Percentiles rank a stretch among this genome's conserved stretches.
phyloP scores from a whole-genome alignment of 37 sponge, comb jelly and placozoan species.

The Halichondria panicea region DNA sequence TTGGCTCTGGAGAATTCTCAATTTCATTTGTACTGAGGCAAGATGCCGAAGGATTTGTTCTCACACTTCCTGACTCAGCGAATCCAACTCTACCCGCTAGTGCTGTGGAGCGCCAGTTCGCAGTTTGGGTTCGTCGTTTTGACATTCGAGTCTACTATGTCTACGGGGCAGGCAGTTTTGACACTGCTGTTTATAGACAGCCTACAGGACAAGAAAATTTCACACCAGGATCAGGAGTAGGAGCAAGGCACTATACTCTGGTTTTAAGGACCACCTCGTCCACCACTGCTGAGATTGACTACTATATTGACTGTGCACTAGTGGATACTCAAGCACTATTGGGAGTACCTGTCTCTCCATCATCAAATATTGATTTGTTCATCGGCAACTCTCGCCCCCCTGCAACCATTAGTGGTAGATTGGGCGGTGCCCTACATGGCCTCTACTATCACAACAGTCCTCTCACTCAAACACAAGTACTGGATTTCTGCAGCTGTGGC shows the following conservation, averaged over 20 bases:
- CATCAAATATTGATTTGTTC: slow-evolving; percentile 23
- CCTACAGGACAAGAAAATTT: slow-evolving; percentile 9
- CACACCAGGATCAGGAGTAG: not conserved
- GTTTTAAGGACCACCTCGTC: slow-evolving; percentile 3
- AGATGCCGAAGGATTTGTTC: slow-evolving; percentile 51
- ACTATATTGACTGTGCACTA: slow-evolving; percentile 54
- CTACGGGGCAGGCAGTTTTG: not conserved
- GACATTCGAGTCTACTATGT: slow-evolving; percentile 24
- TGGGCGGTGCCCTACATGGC: slow-evolving; percentile 46
- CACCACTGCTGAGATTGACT: not conserved
- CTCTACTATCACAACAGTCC: slow-evolving; percentile 51
- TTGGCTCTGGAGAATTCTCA: slow-evolving; percentile 51
- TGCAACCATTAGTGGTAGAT: slow-evolving; percentile 22
- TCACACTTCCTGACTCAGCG: slow-evolving; percentile 38
- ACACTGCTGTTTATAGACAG: not conserved
- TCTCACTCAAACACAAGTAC: slow-evolving; percentile 35
- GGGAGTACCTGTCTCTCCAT: slow-evolving; percentile 3
- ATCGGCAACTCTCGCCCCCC: slow-evolving; percentile 52
- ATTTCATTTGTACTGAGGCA: slow-evolving; percentile 54
- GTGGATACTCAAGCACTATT: not conserved
- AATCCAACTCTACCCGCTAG: not conserved
- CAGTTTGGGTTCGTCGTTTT: slow-evolving; percentile 32
- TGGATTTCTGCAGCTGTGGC: slow-evolving; percentile 68
- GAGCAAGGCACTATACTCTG: slow-evolving; percentile 27
- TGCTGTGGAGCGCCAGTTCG: slow-evolving; percentile 24